Evolutionary conservation across 2,888 invertebrate species (phyloP).

Genomic region (Atethmia centrago): DNA sequence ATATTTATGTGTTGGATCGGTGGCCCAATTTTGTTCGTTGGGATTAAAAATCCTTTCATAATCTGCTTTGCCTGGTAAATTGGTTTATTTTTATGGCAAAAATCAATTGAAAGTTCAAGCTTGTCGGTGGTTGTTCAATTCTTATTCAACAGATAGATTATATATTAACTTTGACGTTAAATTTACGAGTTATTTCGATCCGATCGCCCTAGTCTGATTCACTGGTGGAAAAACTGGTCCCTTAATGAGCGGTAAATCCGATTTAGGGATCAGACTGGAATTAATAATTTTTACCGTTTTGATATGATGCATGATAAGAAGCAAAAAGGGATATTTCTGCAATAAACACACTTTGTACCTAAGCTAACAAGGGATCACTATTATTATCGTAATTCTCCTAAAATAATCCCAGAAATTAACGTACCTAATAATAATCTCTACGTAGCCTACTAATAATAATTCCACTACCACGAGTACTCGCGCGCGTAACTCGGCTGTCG

Average conservation of each 20-base stretch:
- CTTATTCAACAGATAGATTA: background rate
- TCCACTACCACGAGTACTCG: slow-evolving; percentile 21
- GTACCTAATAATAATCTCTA: background rate
- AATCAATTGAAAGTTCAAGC: background rate
- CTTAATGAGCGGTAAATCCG: background rate
- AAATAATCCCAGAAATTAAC: background rate
- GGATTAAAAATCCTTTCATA: slow-evolving; percentile 6
- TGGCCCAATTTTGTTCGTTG: slow-evolving; percentile 2
- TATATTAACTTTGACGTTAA: background rate
- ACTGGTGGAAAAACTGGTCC: background rate
- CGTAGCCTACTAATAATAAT: background rate
- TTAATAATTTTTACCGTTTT: background rate
- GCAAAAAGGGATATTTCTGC: background rate
- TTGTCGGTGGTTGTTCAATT: background rate
- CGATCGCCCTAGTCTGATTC: background rate
- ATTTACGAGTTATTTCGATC: too few relatives aligned
- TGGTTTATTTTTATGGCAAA: slow-evolving; percentile 4
- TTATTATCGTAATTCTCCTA: background rate
- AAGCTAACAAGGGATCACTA: background rate
- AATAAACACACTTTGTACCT: background rate
- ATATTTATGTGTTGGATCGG: slow-evolving; percentile 1
- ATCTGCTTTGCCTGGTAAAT: background rate
- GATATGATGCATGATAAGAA: background rate
- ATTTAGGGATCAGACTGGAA: background rate
- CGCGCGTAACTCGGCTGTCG: slow-evolving; percentile 36